Base-by-base conservation (phyloP, 2,888 invertebrate genomes). In the Byasa hedistus region DNA sequence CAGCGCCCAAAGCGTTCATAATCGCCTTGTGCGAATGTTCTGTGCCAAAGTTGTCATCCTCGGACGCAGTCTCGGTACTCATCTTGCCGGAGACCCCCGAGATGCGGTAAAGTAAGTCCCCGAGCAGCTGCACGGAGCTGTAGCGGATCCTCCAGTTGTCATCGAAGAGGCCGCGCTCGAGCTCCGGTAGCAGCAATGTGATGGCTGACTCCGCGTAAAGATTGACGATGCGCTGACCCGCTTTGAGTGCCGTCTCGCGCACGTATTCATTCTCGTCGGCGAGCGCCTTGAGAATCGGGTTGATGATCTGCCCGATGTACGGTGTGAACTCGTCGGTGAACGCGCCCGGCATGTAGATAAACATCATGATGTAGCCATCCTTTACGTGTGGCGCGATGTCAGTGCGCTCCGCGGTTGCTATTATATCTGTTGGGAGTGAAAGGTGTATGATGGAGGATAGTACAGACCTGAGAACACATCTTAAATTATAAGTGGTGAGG, bases 321-420 rank as follows among this genome's bases (percentile, higher is more conserved):
- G 97, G 97, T 1, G 97, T 96, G 89, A 99, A 99, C 82, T 98
- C 97, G 71, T 96, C 95, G 8, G 97, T 98, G 90, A 99, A 99
- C 17, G 98, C 98, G 69, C 96, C 96, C 3, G 99, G 99, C 95
- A 99, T 97, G 91, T 99, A 99, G 80, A 99, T 99, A 87, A 99
- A 99, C 98, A 99, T 98, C 98, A 99, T 98, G 70, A 99, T 98
- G 91, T 99, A 99, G 56, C 99, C 99, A 90, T 99, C 99, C 80
- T 99, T 97, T 2, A 99, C 99, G 87, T 98, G 98, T 0, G 99
- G 97, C 8, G 98, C 97, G 76, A 98, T 97, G 84, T 98, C 98
- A 0, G 95, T 95, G 69, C 98, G 94, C 83, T 98, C 98, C 0
- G 98, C 98, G 0, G 98, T 98, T 62, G 96, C 94, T 73, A 99